These are phyloP conservation scores for Aspidiotus destructor DNA, from an alignment of 2,888 invertebrate species.

Conservation along the genomic window DNA sequence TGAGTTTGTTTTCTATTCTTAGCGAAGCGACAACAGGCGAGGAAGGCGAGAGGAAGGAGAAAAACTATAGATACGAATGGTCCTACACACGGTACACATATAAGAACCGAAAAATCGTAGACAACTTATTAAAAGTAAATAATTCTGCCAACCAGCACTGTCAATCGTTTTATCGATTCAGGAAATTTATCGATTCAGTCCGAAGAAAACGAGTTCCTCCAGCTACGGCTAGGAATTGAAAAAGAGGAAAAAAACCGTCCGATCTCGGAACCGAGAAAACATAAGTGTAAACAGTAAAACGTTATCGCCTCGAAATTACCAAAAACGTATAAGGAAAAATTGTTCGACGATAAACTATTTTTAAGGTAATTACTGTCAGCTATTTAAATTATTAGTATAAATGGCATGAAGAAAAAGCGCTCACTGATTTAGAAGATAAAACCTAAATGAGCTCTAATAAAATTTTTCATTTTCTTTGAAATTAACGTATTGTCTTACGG, in stretches of 20 bases:
- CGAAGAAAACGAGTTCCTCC: not conserved
- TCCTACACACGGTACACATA: not conserved
- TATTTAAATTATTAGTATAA: not conserved
- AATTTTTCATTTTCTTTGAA: no score
- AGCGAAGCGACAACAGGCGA: not conserved
- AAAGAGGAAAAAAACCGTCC: conserved; percentile 1
- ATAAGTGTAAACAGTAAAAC: conserved; percentile 2
- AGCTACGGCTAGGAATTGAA: not conserved
- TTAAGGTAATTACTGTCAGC: not conserved
- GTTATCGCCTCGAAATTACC: not conserved
- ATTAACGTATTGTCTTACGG: no score
- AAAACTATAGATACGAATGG: not conserved
- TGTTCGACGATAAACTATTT: no score
- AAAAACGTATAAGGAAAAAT: no score
- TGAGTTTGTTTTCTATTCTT: conserved; percentile 9
- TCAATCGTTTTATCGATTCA: conserved; percentile 16
- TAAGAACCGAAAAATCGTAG: not conserved
- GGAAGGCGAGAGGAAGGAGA: not conserved
- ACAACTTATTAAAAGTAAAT: conserved; percentile 30
- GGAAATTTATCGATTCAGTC: conserved; percentile 21
- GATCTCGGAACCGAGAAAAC: not conserved
- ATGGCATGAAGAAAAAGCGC: no score
- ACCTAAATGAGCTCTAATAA: no score
- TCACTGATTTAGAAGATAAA: no score
- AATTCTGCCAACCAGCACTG: conserved; percentile 10